These are phyloP conservation scores for Pyxicephalus adspersus DNA, from an alignment of 2,113 vertebrate genomes.

Conservation along the genomic window DNA sequence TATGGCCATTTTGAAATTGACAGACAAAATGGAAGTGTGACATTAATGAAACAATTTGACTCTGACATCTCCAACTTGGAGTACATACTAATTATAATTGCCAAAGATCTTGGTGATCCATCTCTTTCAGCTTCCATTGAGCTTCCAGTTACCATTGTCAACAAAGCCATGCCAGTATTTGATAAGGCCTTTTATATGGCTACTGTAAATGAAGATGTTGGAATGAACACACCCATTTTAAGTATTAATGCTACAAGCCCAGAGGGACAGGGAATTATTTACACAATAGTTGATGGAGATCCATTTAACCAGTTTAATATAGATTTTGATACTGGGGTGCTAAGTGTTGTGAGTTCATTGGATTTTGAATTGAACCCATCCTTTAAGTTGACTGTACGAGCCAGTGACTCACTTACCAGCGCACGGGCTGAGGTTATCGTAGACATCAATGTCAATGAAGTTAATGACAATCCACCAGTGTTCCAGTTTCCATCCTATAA, in stretches of 20 bases:
- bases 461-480: conserved; percentile 91
- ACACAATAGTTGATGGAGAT: conserved; percentile 93
- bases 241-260: conserved; percentile 95
- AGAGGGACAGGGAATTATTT: conserved; percentile 93
- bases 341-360: conserved; percentile 86
- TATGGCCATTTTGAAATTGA: conserved; percentile 95
- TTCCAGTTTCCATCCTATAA: conserved; percentile 84
- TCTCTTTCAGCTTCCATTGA: conserved; percentile 82
- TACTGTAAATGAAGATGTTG: conserved; percentile 86
- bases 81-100: conserved; percentile 85
- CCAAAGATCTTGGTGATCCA: conserved; percentile 87
- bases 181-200: conserved; percentile 92
- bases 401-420: conserved; percentile 91
- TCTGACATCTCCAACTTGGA: conserved; percentile 93
- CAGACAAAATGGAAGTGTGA: conserved; percentile 79
- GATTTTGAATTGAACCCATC: conserved; percentile 84
- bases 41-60: conserved; percentile 87
- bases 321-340: conserved; percentile 94
- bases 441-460: conserved; percentile 85
- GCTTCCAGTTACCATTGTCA: conserved; percentile 93
- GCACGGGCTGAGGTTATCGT: conserved; percentile 92
- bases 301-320: conserved; percentile 89
- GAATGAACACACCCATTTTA: conserved; percentile 85
- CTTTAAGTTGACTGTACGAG: conserved; percentile 87
- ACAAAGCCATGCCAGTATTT: conserved; percentile 98